Evolutionary conservation across 2,113 vertebrate genomes (phyloP).

Genomic region (Orycteropus afer): DNA sequence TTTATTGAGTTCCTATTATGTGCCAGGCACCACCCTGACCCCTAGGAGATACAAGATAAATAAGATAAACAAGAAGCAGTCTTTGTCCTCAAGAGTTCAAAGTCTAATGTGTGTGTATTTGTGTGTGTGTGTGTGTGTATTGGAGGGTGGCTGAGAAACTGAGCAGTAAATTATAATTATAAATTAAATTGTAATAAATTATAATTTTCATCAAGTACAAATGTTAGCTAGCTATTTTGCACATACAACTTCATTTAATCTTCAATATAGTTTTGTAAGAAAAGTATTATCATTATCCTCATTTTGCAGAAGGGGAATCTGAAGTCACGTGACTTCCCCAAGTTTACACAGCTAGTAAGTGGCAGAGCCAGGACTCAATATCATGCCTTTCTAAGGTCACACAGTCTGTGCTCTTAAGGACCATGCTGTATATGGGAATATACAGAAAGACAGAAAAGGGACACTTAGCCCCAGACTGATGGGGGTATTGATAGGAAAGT

Average conservation of each 20-base stretch:
- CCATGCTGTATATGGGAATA: not conserved
- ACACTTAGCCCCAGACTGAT: not conserved
- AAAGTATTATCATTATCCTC: not conserved
- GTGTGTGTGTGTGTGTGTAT: not conserved
- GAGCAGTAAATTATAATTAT: too few relatives aligned
- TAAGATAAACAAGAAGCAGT: not conserved
- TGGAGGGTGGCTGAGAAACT: not conserved
- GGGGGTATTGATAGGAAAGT: not conserved
- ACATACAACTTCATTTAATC: not conserved
- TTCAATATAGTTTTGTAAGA: not conserved
- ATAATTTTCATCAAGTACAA: not conserved
- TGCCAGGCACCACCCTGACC: not conserved
- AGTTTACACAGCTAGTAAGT: not conserved
- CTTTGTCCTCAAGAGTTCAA: not conserved
- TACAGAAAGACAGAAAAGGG: not conserved
- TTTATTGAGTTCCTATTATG: not conserved
- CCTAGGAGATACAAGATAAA: not conserved
- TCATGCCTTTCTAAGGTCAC: not conserved
- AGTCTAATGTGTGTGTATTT: not conserved
- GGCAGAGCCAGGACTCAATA: not conserved
- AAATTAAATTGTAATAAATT: not conserved
- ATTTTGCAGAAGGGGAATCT: not conserved
- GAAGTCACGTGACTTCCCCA: not conserved
- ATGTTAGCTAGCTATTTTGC: not conserved
- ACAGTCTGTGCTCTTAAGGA: not conserved